phyloP scores from a whole-genome alignment of 2,888 invertebrate genomes.

The Hermaeophaga mercurialis region DNA sequence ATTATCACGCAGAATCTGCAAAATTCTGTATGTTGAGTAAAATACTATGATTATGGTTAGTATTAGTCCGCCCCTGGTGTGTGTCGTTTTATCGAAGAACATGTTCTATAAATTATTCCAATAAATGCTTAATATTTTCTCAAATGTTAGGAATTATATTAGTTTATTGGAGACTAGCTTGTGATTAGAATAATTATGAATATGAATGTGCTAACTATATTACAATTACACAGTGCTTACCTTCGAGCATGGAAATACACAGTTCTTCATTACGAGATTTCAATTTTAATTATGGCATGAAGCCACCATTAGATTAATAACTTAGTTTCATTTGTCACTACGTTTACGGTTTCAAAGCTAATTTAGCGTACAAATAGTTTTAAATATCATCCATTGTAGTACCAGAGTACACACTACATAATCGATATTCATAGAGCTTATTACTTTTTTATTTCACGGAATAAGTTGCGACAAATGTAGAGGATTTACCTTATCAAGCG shows the following conservation, averaged over 20 bases:
- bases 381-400: too few species aligned
- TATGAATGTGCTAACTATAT: neutral
- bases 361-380: too few species aligned
- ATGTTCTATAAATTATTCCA: constrained; percentile 9
- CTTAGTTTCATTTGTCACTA: too few species aligned
- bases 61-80: neutral
- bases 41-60: too few species aligned
- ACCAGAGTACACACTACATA: too few species aligned
- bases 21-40: too few species aligned
- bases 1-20: too few species aligned
- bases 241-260: neutral
- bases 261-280: neutral
- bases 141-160: neutral
- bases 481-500: too few species aligned
- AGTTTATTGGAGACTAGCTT: neutral
- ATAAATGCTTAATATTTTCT: constrained; percentile 7
- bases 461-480: too few species aligned
- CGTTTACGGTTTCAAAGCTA: too few species aligned
- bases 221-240: neutral
- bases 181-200: constrained; percentile 7
- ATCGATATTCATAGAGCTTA: too few species aligned
- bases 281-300: neutral
- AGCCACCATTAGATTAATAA: neutral
- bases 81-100: constrained; percentile 1
- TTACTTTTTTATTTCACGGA: too few species aligned